Conservation (phyloP, 2,797 vertebrate species). For the Vespertilio murinus region DNA sequence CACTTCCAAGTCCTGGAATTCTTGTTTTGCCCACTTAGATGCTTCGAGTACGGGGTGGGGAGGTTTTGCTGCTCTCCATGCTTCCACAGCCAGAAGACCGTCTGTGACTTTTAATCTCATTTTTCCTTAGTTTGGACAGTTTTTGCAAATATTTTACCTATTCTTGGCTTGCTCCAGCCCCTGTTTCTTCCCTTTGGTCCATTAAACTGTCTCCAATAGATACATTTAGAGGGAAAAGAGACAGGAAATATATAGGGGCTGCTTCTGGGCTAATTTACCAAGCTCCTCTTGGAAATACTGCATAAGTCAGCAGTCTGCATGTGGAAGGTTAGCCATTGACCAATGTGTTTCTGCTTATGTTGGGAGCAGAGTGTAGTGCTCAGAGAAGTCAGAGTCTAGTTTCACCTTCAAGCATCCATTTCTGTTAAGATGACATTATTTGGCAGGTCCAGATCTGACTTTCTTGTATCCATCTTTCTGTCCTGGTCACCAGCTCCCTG, state of each 20-base stretch:
- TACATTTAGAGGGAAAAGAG: background rate
- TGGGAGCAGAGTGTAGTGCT: background rate
- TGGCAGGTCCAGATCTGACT: background rate
- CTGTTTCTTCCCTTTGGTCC: background rate
- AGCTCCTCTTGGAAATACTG: background rate
- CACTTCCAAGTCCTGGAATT: background rate
- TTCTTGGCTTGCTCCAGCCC: too few relatives aligned
- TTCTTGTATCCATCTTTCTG: background rate
- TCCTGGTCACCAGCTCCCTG: background rate
- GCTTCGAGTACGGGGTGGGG: background rate
- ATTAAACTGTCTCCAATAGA: background rate
- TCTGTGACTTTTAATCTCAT: background rate
- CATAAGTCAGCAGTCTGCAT: accelerated
- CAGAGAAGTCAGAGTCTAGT: accelerated
- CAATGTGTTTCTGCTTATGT: accelerated
- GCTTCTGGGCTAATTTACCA: background rate
- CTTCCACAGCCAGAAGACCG: background rate
- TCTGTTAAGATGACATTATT: background rate
- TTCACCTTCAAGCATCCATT: background rate
- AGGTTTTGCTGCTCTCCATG: background rate
- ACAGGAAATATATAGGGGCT: accelerated
- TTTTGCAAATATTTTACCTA: background rate
- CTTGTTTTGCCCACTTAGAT: background rate
- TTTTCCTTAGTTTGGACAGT: background rate
- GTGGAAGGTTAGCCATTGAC: background rate